A percentile compares a stretch with the other conserved stretches of the same genome.
Evolutionary conservation across 1,140 invertebrate species (phyloP).

Genomic region (Bombus waltoni): DNA sequence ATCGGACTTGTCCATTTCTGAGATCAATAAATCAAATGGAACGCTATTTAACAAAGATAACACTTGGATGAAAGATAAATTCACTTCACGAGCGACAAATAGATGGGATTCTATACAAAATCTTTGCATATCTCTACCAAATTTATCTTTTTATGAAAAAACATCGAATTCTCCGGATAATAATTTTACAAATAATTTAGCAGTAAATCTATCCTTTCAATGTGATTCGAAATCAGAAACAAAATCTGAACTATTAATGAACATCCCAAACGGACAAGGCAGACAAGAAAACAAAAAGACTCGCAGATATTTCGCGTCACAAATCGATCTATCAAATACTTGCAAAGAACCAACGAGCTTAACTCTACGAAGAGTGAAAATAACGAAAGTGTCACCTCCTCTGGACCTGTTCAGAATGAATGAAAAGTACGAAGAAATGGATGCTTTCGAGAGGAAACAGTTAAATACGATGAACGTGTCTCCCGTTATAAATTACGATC

Average conservation of each 20-base stretch:
- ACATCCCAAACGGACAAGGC: background rate
- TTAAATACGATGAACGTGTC: conserved; percentile 67
- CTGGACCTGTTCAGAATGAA: conserved; percentile 66
- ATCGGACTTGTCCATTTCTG: background rate
- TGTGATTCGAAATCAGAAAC: background rate
- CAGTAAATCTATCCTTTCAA: no score
- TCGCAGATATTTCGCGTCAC: background rate
- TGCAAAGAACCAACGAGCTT: background rate
- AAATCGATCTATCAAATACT: background rate
- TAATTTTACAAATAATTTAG: background rate
- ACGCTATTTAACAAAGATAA: background rate
- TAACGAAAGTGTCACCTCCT: conserved; percentile 55
- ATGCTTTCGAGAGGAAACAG: conserved; percentile 55
- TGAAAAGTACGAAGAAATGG: conserved; percentile 54
- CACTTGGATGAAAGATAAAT: background rate
- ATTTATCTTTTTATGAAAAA: conserved; percentile 11
- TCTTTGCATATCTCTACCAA: conserved; percentile 46
- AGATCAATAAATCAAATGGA: background rate
- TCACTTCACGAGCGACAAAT: background rate
- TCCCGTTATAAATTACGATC: conserved; percentile 57
- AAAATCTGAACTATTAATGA: no score
- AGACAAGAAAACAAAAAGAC: no score
- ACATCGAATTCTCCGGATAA: background rate
- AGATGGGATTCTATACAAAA: background rate
- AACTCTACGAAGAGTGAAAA: conserved; percentile 10